phyloP scores from a whole-genome alignment of 2,113 vertebrate genomes.

The Nanorana parkeri region DNA sequence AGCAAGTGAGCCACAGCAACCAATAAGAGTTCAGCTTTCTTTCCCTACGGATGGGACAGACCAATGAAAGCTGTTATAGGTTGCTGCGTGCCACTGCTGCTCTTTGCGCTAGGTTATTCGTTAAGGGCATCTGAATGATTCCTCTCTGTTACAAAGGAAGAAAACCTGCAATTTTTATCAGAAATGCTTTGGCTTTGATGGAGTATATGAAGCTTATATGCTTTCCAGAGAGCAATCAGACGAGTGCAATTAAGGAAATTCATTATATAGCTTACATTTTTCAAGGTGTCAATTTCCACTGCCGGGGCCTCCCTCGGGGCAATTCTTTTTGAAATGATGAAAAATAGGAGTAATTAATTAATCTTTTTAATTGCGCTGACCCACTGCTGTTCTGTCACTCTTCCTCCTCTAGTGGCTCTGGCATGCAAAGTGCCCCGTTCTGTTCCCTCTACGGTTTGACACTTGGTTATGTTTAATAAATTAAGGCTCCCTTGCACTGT shows the following conservation, averaged over 20 bases:
- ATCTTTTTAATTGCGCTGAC: constrained; percentile 46
- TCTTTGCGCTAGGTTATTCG: too few species aligned
- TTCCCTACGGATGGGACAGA: too few species aligned
- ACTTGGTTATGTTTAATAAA: constrained; percentile 33
- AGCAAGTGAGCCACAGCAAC: too few species aligned
- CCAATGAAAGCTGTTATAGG: too few species aligned
- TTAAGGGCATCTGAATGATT: too few species aligned
- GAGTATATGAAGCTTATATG: not conserved
- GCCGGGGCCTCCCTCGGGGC: constrained; percentile 24
- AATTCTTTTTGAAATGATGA: constrained; percentile 34
- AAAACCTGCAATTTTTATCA: too few species aligned
- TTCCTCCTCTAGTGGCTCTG: constrained; percentile 6
- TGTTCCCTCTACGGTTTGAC: constrained; percentile 11
- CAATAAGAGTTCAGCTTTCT: too few species aligned
- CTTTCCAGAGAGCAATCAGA: constrained; percentile 26
- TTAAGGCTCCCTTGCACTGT: not conserved
- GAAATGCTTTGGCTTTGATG: too few species aligned
- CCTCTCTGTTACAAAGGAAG: too few species aligned
- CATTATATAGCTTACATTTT: constrained; percentile 43
- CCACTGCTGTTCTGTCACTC: constrained; percentile 39
- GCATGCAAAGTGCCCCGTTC: constrained; percentile 7
- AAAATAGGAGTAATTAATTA: constrained; percentile 41
- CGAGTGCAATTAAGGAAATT: constrained; percentile 39
- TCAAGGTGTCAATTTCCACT: constrained; percentile 43
- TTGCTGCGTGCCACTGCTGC: too few species aligned